These are phyloP conservation scores for Paraescarpia echinospica DNA, from an alignment of 1,140 invertebrate species.

Conservation along the genomic window DNA sequence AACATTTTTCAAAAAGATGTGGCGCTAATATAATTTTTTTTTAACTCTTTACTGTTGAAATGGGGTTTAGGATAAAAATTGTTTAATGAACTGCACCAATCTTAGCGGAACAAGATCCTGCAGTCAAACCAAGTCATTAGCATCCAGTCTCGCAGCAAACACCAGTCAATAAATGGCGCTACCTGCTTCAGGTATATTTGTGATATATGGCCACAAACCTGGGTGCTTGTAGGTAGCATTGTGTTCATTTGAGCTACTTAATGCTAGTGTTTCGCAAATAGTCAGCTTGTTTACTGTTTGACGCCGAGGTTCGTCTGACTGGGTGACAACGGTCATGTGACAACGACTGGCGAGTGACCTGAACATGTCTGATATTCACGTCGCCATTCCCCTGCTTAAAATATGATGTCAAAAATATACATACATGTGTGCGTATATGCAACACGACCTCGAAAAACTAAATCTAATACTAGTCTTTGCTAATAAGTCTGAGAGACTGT, in stretches of 20 bases:
- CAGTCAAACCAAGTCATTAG: neutral
- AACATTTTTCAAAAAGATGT: too few species aligned
- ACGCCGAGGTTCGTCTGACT: neutral
- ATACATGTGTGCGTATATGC: neutral
- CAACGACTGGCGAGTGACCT: neutral
- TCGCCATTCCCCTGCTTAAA: neutral
- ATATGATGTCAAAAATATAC: neutral
- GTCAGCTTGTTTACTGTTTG: neutral
- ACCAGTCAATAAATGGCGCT: neutral
- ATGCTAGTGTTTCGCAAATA: neutral
- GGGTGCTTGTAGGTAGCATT: neutral
- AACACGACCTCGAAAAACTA: slow-evolving; percentile 1
- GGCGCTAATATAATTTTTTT: too few species aligned
- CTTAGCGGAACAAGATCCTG: neutral
- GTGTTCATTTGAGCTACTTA: neutral
- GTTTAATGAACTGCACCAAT: neutral
- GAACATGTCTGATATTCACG: neutral
- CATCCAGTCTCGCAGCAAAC: neutral
- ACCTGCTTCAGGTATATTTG: neutral
- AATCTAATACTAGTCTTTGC: neutral
- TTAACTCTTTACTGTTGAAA: too few species aligned
- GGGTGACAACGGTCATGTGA: neutral
- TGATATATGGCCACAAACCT: neutral
- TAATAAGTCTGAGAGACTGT: slow-evolving; percentile 1
- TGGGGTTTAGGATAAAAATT: neutral